phyloP scores from a whole-genome alignment of 2,797 vertebrate species.

The Coracias cyanogaster region DNA sequence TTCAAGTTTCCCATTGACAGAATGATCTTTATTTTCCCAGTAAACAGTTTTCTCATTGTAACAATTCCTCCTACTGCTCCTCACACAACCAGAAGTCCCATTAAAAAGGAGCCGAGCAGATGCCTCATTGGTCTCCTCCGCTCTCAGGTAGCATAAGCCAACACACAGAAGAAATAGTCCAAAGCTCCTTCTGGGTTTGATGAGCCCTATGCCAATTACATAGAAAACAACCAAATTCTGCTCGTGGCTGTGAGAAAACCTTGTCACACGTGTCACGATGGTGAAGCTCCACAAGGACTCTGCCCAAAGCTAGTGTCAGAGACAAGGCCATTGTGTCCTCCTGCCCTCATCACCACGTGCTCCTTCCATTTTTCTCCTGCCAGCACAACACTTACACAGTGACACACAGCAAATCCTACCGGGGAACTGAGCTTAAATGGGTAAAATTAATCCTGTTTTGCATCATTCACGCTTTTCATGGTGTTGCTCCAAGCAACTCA shows the following conservation, averaged over 20 bases:
- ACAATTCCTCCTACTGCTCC: neutral
- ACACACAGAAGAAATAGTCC: neutral
- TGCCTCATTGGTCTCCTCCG: neutral
- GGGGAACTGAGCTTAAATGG: neutral
- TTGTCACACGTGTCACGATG: fast-evolving
- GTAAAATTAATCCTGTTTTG: neutral
- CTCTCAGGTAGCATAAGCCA: neutral
- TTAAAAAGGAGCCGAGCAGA: neutral
- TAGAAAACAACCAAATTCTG: neutral
- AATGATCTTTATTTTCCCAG: neutral
- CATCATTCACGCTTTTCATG: fast-evolving
- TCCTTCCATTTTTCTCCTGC: neutral
- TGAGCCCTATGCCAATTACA: too few species aligned
- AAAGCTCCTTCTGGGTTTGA: neutral
- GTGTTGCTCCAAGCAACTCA: neutral
- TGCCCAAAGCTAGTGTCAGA: neutral
- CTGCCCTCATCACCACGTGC: neutral
- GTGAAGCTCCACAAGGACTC: neutral
- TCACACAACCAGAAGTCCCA: neutral
- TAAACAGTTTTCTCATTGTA: neutral
- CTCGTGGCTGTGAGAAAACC: neutral
- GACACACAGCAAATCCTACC: neutral
- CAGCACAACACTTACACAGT: neutral
- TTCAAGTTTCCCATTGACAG: neutral
- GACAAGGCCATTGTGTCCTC: fast-evolving